Evolutionary conservation across 2,888 invertebrate genomes (phyloP).

Genomic region (Idaea aversata): DNA sequence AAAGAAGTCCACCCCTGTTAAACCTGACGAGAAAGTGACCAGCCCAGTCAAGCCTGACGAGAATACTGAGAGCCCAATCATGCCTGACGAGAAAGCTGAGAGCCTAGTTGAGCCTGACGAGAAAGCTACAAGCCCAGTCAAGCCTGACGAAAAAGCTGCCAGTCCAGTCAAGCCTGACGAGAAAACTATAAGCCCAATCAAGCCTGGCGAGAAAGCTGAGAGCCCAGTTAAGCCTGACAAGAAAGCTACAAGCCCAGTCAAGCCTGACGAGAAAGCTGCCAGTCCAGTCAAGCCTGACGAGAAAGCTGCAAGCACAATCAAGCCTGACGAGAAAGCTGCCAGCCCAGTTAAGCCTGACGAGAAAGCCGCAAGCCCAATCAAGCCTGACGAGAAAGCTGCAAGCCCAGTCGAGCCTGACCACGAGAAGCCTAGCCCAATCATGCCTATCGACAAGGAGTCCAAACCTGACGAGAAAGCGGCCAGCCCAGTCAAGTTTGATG

Average conservation of each 20-base stretch:
- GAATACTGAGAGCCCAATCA: not conserved
- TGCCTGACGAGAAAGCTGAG: constrained; percentile 6
- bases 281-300: not conserved
- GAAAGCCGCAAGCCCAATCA: constrained; percentile 12
- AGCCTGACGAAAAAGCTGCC: not conserved
- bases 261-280: not conserved
- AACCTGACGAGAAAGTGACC: not conserved
- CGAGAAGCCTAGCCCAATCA: constrained; percentile 6
- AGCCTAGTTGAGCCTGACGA: not conserved
- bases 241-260: constrained; percentile 15
- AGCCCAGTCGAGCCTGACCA: constrained; percentile 10
- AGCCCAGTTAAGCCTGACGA: constrained; percentile 15
- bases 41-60: constrained; percentile 13
- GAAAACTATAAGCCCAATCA: constrained; percentile 11
- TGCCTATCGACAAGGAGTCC: constrained; percentile 11
- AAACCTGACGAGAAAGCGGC: constrained; percentile 13
- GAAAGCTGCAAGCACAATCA: constrained; percentile 8
- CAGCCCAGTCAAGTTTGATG: constrained; percentile 6
- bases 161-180: not conserved
- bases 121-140: constrained; percentile 1
- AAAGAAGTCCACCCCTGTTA: constrained; percentile 13
- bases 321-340: constrained; percentile 14
- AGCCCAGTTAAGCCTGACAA: constrained; percentile 18
- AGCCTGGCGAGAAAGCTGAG: constrained; percentile 15
- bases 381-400: not conserved